phyloP scores from a whole-genome alignment of 2,888 invertebrate genomes.

The Drymonia ruficornis region DNA sequence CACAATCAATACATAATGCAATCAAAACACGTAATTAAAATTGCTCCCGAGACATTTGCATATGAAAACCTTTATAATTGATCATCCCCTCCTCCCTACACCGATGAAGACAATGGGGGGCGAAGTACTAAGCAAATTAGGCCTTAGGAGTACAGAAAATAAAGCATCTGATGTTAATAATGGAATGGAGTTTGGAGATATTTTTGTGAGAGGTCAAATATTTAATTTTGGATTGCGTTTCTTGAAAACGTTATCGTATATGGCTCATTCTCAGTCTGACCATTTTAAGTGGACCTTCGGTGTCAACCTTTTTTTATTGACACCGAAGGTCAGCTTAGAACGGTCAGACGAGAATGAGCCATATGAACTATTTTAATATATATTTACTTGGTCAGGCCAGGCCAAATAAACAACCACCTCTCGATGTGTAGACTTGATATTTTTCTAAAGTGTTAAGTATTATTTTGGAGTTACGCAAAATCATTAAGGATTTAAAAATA shows the following conservation, averaged over 20 bases:
- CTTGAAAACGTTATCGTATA: too few relatives aligned
- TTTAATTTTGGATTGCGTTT: neutral
- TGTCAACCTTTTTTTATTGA: too few relatives aligned
- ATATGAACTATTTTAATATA: too few relatives aligned
- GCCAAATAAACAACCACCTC: too few relatives aligned
- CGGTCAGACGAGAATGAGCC: too few relatives aligned
- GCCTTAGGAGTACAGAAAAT: constrained; percentile 41
- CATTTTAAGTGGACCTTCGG: too few relatives aligned
- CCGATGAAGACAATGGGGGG: constrained; percentile 53
- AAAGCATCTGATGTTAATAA: constrained; percentile 18
- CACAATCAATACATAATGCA: constrained; percentile 79
- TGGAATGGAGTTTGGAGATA: constrained; percentile 4
- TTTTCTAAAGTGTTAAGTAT: too few relatives aligned
- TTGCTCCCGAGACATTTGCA: constrained; percentile 78
- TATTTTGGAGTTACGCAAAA: neutral
- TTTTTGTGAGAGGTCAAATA: neutral
- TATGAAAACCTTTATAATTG: constrained; percentile 81
- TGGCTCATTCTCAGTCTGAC: too few relatives aligned
- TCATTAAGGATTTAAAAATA: constrained; percentile 15
- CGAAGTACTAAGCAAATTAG: constrained; percentile 61
- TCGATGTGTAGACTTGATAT: too few relatives aligned
- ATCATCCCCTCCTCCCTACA: constrained; percentile 56
- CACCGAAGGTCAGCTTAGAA: too few relatives aligned
- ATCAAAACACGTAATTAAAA: constrained; percentile 80
- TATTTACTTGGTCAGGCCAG: too few relatives aligned